These are phyloP conservation scores for Oplegnathus fasciatus DNA, from an alignment of 2,113 vertebrate species.

Conservation along the genomic window DNA sequence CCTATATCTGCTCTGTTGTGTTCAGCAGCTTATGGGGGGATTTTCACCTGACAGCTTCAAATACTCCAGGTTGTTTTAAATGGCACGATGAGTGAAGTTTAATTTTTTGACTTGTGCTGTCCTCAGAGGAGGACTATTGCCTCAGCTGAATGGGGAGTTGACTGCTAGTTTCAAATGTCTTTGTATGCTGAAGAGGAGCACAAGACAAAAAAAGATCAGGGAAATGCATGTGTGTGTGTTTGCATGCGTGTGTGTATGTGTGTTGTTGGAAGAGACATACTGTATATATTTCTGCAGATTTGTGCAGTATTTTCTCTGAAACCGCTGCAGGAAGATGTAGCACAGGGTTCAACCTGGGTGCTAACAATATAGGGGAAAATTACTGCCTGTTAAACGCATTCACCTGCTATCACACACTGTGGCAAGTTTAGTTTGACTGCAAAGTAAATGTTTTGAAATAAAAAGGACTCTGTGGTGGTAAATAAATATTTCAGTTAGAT, in stretches of 20 bases:
- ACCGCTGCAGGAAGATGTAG: background rate
- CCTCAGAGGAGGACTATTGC: constrained; percentile 60
- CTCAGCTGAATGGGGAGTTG: constrained; percentile 59
- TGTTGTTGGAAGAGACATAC: constrained; percentile 15
- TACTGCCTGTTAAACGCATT: background rate
- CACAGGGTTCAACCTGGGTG: constrained; percentile 15
- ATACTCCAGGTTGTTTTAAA: constrained; percentile 65
- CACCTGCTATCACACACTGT: background rate
- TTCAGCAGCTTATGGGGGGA: constrained; percentile 54
- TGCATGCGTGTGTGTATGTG: background rate
- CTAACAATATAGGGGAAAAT: background rate
- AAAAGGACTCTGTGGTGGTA: background rate
- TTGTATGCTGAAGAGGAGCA: constrained; percentile 52
- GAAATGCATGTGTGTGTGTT: constrained; percentile 12
- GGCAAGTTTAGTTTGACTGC: constrained; percentile 11
- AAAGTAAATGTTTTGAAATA: background rate
- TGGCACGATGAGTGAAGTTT: constrained; percentile 68
- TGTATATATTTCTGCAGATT: constrained; percentile 24
- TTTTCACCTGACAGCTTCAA: constrained; percentile 75
- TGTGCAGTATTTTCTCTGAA: constrained; percentile 8
- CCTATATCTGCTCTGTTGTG: constrained; percentile 73
- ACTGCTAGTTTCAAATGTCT: constrained; percentile 56
- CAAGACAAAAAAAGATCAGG: constrained; percentile 33
- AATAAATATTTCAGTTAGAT: background rate
- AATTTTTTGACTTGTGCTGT: constrained; percentile 60